Percentiles rank a stretch among this genome's conserved stretches.
These are phyloP conservation scores for Microcaecilia unicolor DNA, from an alignment of 2,797 vertebrate species.

Conservation along the genomic window DNA sequence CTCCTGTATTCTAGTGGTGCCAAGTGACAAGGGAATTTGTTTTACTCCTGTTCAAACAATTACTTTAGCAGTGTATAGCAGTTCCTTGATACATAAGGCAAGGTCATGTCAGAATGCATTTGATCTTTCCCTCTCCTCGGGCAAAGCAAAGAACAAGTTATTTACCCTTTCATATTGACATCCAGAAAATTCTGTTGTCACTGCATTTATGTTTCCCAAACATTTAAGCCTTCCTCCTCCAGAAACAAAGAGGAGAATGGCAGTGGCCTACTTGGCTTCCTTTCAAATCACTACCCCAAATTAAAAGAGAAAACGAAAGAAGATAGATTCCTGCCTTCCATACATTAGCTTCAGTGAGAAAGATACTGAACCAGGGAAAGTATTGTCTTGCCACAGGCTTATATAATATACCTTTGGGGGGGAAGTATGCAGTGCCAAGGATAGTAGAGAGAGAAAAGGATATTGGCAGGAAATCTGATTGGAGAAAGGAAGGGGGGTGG, in stretches of 20 bases:
- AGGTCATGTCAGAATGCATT: not conserved
- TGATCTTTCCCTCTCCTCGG: not conserved
- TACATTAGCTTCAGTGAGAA: too few relatives aligned
- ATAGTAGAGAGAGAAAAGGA: too few relatives aligned
- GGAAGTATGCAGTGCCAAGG: too few relatives aligned
- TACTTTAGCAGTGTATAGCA: not conserved
- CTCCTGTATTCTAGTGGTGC: not conserved
- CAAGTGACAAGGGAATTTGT: fast-evolving
- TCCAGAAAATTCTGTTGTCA: not conserved
- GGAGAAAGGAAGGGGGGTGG: too few relatives aligned
- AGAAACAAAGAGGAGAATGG: too few relatives aligned
- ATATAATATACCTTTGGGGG: too few relatives aligned
- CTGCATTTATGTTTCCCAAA: not conserved
- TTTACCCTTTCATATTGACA: not conserved
- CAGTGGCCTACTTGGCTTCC: not conserved
- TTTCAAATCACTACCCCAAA: too few relatives aligned
- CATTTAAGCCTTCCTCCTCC: fast-evolving
- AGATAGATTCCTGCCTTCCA: too few relatives aligned
- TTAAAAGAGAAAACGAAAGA: too few relatives aligned
- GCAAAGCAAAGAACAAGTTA: not conserved
- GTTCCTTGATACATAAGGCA: not conserved
- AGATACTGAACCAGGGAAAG: too few relatives aligned
- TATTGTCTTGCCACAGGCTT: too few relatives aligned
- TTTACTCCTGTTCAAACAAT: not conserved
- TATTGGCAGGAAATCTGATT: too few relatives aligned